A percentile compares a stretch with the other conserved stretches of the same genome.
Evolutionary conservation across 2,797 vertebrate genomes (phyloP).

Genomic region (Synaphobranchus kaupii): DNA sequence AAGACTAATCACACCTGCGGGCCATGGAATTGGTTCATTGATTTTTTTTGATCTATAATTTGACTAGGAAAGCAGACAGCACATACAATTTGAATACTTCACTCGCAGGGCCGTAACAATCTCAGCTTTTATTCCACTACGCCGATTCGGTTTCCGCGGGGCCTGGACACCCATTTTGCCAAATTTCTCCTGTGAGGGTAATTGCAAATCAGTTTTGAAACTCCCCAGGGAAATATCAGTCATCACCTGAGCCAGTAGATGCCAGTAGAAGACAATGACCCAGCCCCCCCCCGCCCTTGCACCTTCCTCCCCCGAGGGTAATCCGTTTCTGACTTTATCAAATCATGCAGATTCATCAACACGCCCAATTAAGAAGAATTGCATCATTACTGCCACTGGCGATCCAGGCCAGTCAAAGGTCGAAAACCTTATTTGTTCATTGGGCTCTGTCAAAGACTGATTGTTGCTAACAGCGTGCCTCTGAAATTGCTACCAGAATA

Average conservation of each 20-base stretch:
- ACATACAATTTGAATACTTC: neutral
- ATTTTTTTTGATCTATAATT: conserved; percentile 35
- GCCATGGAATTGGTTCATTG: conserved; percentile 26
- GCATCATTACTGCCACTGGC: neutral
- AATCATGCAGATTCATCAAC: conserved; percentile 3
- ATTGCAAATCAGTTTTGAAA: conserved; percentile 62
- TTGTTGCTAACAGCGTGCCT: neutral
- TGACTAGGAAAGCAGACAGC: neutral
- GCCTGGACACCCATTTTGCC: conserved; percentile 45
- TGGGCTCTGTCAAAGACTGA: neutral
- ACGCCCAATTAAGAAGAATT: neutral
- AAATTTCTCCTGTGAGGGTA: conserved; percentile 56
- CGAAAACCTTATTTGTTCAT: conserved; percentile 5
- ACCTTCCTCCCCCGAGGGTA: neutral
- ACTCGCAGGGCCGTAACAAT: neutral
- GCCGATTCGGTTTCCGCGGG: conserved; percentile 46
- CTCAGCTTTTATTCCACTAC: conserved; percentile 47
- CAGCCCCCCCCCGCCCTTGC: neutral
- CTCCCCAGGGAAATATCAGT: conserved; percentile 62
- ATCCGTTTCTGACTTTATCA: neutral
- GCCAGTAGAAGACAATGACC: conserved; percentile 32
- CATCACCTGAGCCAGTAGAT: neutral
- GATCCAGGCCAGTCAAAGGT: conserved; percentile 3
- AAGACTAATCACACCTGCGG: conserved; percentile 24
- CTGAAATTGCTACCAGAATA: neutral